Evolutionary conservation across 2,113 vertebrate genomes (phyloP), one percentile per base, ranked within the genome.

Genomic region (Nansenia antarctica): DNA sequence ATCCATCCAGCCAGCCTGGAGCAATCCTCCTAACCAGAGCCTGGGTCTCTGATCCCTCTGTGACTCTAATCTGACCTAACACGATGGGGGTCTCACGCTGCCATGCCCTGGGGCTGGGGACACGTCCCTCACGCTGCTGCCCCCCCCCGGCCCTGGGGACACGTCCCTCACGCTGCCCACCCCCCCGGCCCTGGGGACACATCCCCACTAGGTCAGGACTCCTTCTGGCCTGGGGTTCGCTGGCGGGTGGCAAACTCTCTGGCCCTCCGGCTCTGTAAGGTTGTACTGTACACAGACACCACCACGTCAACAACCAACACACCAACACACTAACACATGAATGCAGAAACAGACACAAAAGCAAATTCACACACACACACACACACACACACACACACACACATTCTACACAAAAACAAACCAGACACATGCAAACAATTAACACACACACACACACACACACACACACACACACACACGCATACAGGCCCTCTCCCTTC

Each of bases 381-480:
- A 47, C 27, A 74, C 63, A 71, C 42, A 70, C 22, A 61, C 30
- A 54, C 69, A 47, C 65, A 24, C 15, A 47, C 61, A 29, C 45
- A 55, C n/a, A 68, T 54, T 61, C 30, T 27, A 32, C 0, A 20
- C 20, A 18, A 24, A 59, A 6, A 61, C 30, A 35, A 4, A 34
- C 47, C 20, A 47, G 24, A 74, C 63, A 71, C 42, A 70, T n/a
- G 58, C 30, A 54, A 64, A 47, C 65, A 24, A 6, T 37, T 55
- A 29, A 32, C 0, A 20, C 20, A 18, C 24, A 59, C n/a, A 61
- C 30, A 35, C 11, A 34, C 47, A 62, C 26, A 37, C 24, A 47
- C n/a, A 31, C 14, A 71, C 54, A 31, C n/a, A 70, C 20, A 47
- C 27, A 74, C 63, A 71, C 42, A 70, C 22, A 61, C 30, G 47